Evolutionary conservation across 2,888 invertebrate genomes (phyloP), one percentile per base, ranked within the genome.

Genomic region (Perithous albicinctus): DNA sequence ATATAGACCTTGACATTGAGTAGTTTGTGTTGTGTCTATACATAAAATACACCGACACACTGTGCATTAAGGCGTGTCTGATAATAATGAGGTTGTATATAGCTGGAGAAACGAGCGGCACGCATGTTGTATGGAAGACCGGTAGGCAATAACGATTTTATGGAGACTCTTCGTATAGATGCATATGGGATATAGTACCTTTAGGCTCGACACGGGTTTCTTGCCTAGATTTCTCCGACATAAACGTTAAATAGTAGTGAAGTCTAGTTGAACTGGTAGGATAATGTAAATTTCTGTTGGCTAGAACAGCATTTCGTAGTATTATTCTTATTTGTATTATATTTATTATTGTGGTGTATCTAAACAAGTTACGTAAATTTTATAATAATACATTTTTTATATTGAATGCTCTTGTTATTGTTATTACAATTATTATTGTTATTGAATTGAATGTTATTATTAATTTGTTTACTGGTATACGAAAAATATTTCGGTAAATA

Each of bases 101-200:
- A 56, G 56, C 46, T 1, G 29, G 43, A 64, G 43, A 70, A 75
- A 59, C 69, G 59, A 72, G 51, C 48, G 12, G 38, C 15, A 54
- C 32, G 32, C 18, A 29, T 6, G 18, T 66, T n/a, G 29, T 70
- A 46, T 23, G 29, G 12, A 10, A 29, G 46, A 38, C 72, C 61
- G 10, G 72, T 41, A 38, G 18, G 81, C 64, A 78, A 78, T 74
- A 78, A 81, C 56, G 73, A 78, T 81, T 81, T 78, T 70, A 78
- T 23, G 74, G 32, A 32, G 59, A 46, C 23, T 78, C 61, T 20
- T 67, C n/a, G 56, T 46, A 69, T 29, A 23, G 26, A 64, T 29
- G 54, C 54, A 3, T 38, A 66, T 54, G n/a, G 18, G 7, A 35
- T 43, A 7, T 38, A 6, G 10, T 46, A 32, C 18, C n/a, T 12